These are phyloP conservation scores for Zosterops lateralis DNA, from an alignment of 2,113 vertebrate genomes.

Conservation along the genomic window DNA sequence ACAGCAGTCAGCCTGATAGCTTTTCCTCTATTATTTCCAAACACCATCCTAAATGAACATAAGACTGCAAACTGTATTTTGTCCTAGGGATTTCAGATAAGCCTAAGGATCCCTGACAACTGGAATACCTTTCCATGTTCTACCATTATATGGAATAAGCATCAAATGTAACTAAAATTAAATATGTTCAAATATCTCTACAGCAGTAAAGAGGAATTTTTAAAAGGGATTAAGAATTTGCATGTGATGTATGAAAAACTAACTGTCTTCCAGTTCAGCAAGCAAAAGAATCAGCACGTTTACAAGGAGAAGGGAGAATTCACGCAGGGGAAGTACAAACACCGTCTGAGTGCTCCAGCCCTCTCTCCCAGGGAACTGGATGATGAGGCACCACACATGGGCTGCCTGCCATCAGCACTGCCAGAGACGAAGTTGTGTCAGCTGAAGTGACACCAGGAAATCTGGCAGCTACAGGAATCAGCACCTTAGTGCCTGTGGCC, in stretches of 20 bases:
- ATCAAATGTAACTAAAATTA: neutral
- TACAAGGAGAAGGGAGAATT: neutral
- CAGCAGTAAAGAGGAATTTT: neutral
- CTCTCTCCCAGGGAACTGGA: neutral
- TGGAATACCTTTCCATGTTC: neutral
- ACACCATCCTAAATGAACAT: neutral
- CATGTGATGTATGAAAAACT: neutral
- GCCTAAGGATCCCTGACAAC: neutral
- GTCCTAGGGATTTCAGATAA: neutral
- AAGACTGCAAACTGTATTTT: neutral
- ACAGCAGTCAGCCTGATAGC: neutral
- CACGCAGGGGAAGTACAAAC: fast-evolving
- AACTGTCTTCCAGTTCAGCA: neutral
- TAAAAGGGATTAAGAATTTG: neutral
- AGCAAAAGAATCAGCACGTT: neutral
- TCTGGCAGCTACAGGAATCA: neutral
- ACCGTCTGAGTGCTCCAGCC: neutral
- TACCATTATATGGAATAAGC: neutral
- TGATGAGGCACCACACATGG: neutral
- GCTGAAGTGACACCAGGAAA: neutral
- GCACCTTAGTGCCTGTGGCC: neutral
- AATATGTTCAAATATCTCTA: neutral
- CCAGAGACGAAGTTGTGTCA: neutral
- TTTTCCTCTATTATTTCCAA: neutral
- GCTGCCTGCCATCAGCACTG: neutral